Conservation (phyloP, 1,140 invertebrate species). For the Mylabris phalerata region DNA sequence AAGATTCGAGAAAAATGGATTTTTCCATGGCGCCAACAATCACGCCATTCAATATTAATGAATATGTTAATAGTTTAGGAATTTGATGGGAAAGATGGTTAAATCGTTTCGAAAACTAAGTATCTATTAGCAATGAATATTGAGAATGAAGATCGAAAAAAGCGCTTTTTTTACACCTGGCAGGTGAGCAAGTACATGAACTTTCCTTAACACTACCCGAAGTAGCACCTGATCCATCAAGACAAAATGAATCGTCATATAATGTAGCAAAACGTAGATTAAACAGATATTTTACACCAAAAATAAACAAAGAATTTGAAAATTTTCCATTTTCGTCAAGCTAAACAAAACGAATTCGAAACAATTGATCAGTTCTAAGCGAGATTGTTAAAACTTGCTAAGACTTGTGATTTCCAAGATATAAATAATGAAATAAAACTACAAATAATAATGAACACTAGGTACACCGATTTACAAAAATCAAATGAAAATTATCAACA, state of each 20-base stretch:
- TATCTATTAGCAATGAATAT: not conserved
- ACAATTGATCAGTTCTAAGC: conserved; percentile 3
- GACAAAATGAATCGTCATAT: not conserved
- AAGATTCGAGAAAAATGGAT: not conserved
- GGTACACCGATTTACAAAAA: not conserved
- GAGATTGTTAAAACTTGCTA: conserved; percentile 1
- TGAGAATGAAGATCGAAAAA: not conserved
- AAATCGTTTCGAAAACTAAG: not conserved
- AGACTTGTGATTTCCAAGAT: not conserved
- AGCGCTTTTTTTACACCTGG: not conserved
- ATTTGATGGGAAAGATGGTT: not conserved
- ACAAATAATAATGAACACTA: not conserved
- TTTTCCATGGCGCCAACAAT: too few relatives aligned
- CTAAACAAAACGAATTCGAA: not conserved
- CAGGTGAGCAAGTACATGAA: not conserved
- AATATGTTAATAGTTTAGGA: not conserved
- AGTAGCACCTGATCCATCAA: not conserved
- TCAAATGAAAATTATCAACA: too few relatives aligned
- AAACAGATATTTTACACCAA: not conserved
- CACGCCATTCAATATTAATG: too few relatives aligned
- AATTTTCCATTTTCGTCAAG: not conserved
- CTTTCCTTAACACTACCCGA: not conserved
- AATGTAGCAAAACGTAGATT: not conserved
- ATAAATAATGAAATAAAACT: not conserved
- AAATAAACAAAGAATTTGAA: not conserved